These are phyloP conservation scores for Atta cephalotes DNA, from an alignment of 1,140 invertebrate species.

Conservation along the genomic window DNA sequence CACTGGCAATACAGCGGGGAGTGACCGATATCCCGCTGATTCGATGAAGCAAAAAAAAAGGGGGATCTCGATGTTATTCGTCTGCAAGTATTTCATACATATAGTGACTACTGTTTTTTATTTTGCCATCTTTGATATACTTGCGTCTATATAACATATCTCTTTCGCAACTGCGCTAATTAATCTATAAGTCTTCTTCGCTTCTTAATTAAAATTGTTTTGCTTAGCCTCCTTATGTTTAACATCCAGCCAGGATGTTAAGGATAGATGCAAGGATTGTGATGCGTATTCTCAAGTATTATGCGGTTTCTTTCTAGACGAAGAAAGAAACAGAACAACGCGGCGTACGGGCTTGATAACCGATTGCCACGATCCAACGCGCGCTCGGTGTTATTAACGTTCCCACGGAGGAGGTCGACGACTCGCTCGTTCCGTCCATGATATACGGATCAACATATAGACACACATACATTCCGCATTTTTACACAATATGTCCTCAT, in stretches of 20 bases:
- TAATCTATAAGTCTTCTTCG: background rate
- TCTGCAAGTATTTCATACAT: background rate
- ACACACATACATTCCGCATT: constrained; percentile 1
- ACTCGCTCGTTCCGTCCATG: constrained; percentile 8
- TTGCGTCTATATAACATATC: too few species aligned
- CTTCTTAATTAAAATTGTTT: background rate
- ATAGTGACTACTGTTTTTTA: background rate
- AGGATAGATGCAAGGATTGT: constrained; percentile 9
- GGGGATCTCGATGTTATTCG: background rate
- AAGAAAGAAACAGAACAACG: constrained; percentile 12
- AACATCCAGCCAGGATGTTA: background rate
- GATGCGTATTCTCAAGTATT: constrained; percentile 15
- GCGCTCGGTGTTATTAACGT: constrained; percentile 29
- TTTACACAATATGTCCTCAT: constrained; percentile 24
- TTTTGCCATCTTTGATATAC: background rate
- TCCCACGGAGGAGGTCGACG: constrained; percentile 50
- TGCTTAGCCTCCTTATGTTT: background rate
- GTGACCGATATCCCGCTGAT: background rate
- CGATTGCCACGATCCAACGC: constrained; percentile 47
- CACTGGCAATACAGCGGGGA: background rate
- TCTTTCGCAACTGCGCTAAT: background rate
- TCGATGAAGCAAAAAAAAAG: constrained; percentile 20
- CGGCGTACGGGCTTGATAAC: constrained; percentile 20
- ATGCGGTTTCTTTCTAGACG: constrained; percentile 32
- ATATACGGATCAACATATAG: background rate